A percentile compares a stretch with the other conserved stretches of the same genome.
Evolutionary conservation across 2,797 vertebrate genomes (phyloP).

Genomic region (Tapirus indicus): DNA sequence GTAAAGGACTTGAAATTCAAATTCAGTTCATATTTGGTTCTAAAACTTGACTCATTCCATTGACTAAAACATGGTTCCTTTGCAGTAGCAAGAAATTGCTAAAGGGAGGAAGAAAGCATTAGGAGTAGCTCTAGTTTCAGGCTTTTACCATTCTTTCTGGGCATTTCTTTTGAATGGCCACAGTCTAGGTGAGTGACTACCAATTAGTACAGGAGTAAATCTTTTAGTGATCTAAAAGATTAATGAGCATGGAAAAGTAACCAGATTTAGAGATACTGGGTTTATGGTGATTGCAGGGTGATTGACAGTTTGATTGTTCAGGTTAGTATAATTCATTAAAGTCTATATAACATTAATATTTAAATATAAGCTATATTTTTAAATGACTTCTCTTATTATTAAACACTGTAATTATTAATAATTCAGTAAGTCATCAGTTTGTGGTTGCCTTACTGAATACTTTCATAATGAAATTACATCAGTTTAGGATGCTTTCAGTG

Average conservation of each 20-base stretch:
- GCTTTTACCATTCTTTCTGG: not conserved
- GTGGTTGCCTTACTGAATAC: conserved; percentile 35
- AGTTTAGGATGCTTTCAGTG: conserved; percentile 40
- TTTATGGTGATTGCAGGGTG: not conserved
- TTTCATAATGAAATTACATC: conserved; percentile 57
- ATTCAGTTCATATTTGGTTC: conserved; percentile 23
- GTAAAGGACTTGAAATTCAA: not conserved
- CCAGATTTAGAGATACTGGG: not conserved
- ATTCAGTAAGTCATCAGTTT: conserved; percentile 50
- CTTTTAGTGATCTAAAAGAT: not conserved
- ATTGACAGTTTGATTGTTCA: not conserved
- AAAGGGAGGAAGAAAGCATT: not conserved
- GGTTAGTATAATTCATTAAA: conserved; percentile 72
- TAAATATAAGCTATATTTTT: conserved; percentile 55
- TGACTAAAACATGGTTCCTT: not conserved
- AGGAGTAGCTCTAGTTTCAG: not conserved
- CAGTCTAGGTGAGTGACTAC: not conserved
- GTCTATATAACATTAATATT: conserved; percentile 65
- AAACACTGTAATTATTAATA: conserved; percentile 60
- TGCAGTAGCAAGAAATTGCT: not conserved
- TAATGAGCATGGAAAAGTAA: not conserved
- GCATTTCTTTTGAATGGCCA: not conserved
- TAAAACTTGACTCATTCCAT: not conserved
- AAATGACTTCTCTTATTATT: conserved; percentile 54
- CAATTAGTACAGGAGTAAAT: not conserved